Conservation (phyloP, 1,140 invertebrate genomes). For the Brachionus paranguensis region DNA sequence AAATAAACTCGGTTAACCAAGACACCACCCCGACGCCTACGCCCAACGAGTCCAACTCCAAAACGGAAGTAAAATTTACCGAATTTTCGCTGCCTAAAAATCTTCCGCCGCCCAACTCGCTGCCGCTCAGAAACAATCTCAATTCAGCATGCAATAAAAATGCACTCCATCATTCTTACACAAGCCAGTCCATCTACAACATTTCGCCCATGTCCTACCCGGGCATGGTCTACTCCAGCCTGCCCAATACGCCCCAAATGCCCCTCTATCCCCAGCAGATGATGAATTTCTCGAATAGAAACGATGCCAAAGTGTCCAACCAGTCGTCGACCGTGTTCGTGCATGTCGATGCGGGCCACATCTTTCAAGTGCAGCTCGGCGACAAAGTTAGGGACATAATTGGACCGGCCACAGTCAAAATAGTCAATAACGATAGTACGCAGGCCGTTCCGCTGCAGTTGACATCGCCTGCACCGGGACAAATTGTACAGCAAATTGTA, state of each 20-base stretch:
- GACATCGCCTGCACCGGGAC: slow-evolving; percentile 73
- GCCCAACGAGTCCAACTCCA: slow-evolving; percentile 20
- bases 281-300: not conserved
- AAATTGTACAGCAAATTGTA: slow-evolving; percentile 78
- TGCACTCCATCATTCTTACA: not conserved
- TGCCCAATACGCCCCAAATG: slow-evolving; percentile 39
- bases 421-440: slow-evolving; percentile 69
- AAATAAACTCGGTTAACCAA: slow-evolving; percentile 39
- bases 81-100: slow-evolving; percentile 15
- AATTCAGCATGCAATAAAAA: slow-evolving; percentile 4
- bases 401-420: slow-evolving; percentile 71
- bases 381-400: slow-evolving; percentile 43
- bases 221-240: not conserved
- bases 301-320: not conserved
- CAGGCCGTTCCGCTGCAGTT: slow-evolving; percentile 75
- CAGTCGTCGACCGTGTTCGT: slow-evolving; percentile 28
- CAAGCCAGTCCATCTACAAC: not conserved
- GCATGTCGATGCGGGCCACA: slow-evolving; percentile 3
- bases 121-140: not conserved
- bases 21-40: slow-evolving; percentile 30
- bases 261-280: not conserved
- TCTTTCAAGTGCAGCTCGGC: slow-evolving; percentile 38
- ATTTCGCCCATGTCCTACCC: not conserved
- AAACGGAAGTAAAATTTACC: slow-evolving; percentile 18
- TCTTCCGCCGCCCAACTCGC: not conserved